Evolutionary conservation across 2,113 vertebrate species (phyloP).

Genomic region (Pampusana beccarii): DNA sequence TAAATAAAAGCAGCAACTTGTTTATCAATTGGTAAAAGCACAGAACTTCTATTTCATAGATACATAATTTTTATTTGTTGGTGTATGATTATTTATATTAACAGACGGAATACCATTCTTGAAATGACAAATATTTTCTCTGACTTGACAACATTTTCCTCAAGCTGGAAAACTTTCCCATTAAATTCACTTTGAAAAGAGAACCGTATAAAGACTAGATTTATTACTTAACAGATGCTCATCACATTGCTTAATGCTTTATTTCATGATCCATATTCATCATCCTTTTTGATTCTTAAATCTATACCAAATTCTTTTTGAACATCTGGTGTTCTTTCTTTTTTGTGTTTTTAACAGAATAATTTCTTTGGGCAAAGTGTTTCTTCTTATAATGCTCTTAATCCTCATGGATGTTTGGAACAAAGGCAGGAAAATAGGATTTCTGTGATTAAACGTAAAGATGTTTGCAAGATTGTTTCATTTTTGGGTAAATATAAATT

Average conservation of each 20-base stretch:
- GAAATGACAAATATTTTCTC: background rate
- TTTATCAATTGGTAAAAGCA: background rate
- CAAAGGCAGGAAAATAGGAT: background rate
- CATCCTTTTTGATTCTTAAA: slow-evolving; percentile 49
- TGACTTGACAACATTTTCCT: background rate
- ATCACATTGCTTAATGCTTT: slow-evolving; percentile 59
- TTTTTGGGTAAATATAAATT: background rate
- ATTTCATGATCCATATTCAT: slow-evolving; percentile 57
- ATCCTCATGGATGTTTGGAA: slow-evolving; percentile 36
- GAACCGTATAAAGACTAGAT: background rate
- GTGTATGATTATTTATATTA: background rate
- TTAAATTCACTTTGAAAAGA: slow-evolving; percentile 33
- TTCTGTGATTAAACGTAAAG: background rate
- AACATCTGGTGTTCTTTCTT: slow-evolving; percentile 67
- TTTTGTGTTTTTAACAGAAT: slow-evolving; percentile 39
- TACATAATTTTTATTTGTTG: background rate
- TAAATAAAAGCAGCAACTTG: background rate
- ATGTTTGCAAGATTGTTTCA: slow-evolving; percentile 18
- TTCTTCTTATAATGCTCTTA: slow-evolving; percentile 55
- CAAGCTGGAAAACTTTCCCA: background rate
- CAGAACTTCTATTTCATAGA: background rate
- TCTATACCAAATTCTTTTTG: slow-evolving; percentile 45
- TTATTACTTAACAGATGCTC: slow-evolving; percentile 66
- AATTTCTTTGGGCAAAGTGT: slow-evolving; percentile 32
- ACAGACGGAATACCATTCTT: background rate